These are phyloP conservation scores for Marronus borbonicus DNA, from an alignment of 2,888 invertebrate genomes.

Conservation along the genomic window DNA sequence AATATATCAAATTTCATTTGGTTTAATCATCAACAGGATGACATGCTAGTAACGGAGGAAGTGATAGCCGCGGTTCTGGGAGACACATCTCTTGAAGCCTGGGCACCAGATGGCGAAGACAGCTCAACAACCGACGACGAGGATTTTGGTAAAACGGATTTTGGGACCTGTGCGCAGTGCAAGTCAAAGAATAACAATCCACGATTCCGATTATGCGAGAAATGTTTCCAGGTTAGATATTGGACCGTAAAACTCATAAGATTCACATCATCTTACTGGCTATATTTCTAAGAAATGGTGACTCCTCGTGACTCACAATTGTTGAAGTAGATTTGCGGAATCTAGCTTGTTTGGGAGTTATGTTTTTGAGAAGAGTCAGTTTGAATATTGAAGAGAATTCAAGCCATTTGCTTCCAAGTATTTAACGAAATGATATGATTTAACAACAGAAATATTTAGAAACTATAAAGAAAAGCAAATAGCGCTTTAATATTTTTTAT, in stretches of 20 bases:
- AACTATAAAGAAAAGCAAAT: no score
- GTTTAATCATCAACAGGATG: constrained; percentile 48
- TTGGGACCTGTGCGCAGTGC: constrained; percentile 79
- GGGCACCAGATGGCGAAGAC: constrained; percentile 66
- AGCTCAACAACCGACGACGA: constrained; percentile 62
- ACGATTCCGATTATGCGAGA: constrained; percentile 79
- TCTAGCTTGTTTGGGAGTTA: no score
- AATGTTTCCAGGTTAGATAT: constrained; percentile 78
- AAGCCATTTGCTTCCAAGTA: no score
- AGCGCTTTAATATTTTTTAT: no score
- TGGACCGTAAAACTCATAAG: constrained; percentile 45
- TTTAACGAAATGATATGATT: no score
- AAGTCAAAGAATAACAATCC: constrained; percentile 76
- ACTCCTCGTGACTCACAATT: not conserved
- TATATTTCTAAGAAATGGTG: constrained; percentile 26
- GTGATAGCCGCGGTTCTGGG: constrained; percentile 66
- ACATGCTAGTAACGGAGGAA: constrained; percentile 57
- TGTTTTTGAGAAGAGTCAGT: no score
- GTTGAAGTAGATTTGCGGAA: not conserved
- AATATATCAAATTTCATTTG: no score
- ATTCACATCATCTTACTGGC: constrained; percentile 50
- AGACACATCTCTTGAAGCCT: constrained; percentile 65
- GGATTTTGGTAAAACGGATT: constrained; percentile 73
- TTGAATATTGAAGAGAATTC: no score
- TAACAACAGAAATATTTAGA: no score